Conservation (phyloP, 1,140 invertebrate species). For the Gonioctena quinquepunctata region DNA sequence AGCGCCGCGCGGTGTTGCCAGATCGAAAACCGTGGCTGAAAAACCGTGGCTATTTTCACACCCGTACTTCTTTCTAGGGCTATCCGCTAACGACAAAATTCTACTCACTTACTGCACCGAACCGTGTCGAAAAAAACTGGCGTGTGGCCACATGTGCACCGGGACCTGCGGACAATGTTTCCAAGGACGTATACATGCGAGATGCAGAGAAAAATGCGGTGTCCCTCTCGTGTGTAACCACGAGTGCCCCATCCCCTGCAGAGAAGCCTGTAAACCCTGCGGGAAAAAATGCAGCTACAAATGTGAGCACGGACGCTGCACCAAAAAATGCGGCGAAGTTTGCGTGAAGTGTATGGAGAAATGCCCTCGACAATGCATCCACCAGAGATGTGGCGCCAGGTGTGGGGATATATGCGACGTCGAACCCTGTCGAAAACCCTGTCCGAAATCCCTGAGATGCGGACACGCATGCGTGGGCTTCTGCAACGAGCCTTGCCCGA, state of each 20-base stretch:
- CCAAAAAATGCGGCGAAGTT: conserved; percentile 61
- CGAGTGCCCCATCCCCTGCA: conserved; percentile 65
- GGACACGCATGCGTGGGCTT: conserved; percentile 67
- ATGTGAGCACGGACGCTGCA: conserved; percentile 64
- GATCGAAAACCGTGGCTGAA: no score
- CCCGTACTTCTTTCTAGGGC: no score
- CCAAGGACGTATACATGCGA: conserved; percentile 65
- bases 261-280: conserved; percentile 67
- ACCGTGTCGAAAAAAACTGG: conserved; percentile 56
- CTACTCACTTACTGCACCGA: conserved; percentile 53
- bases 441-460: conserved; percentile 57
- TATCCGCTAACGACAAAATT: conserved; percentile 25
- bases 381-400: conserved; percentile 56
- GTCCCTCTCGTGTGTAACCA: conserved; percentile 68
- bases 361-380: conserved; percentile 57
- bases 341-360: conserved; percentile 59
- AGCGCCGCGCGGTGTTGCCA: no score
- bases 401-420: conserved; percentile 62
- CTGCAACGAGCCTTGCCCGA: conserved; percentile 69
- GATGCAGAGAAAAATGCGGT: conserved; percentile 65
- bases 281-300: conserved; percentile 60
- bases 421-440: conserved; percentile 40
- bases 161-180: conserved; percentile 65
- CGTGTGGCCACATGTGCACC: conserved; percentile 63
- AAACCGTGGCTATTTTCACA: no score